Evolutionary conservation across 1,140 invertebrate species (phyloP).

Genomic region (Cydia amplana): DNA sequence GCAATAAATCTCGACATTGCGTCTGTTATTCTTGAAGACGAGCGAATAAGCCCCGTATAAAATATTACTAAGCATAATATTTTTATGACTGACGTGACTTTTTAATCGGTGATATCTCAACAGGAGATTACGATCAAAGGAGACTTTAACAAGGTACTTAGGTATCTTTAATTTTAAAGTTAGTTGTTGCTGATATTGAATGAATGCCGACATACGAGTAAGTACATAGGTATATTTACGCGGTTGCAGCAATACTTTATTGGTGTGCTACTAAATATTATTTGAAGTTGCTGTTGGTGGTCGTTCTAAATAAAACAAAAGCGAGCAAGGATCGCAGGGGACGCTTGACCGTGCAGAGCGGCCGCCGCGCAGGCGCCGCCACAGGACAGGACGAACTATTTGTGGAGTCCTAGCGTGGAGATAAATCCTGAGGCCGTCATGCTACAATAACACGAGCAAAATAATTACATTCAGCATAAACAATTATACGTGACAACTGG

Average conservation of each 20-base stretch:
- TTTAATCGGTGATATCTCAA: constrained; percentile 52
- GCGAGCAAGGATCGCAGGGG: constrained; percentile 1
- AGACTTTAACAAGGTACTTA: constrained; percentile 35
- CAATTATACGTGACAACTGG: constrained; percentile 6
- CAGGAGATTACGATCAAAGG: constrained; percentile 53
- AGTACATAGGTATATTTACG: neutral
- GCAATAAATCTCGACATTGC: constrained; percentile 51
- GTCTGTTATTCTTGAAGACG: constrained; percentile 50
- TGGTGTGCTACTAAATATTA: neutral
- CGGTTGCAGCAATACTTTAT: neutral
- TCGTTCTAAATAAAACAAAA: constrained; percentile 2
- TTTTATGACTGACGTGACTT: constrained; percentile 50
- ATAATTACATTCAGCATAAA: neutral
- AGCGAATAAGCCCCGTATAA: constrained; percentile 51
- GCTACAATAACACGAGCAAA: constrained; percentile 2
- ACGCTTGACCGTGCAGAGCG: neutral
- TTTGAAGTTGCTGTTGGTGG: neutral
- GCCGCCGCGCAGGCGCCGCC: constrained; percentile 15
- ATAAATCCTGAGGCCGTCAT: constrained; percentile 3
- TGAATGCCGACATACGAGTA: constrained; percentile 34
- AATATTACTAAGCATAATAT: constrained; percentile 51
- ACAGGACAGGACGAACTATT: neutral
- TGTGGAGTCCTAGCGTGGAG: neutral
- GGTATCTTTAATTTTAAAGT: constrained; percentile 36
- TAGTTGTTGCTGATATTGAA: neutral